These are phyloP conservation scores for Conus betulinus DNA, from an alignment of 1,140 invertebrate species.

Conservation along the genomic window DNA sequence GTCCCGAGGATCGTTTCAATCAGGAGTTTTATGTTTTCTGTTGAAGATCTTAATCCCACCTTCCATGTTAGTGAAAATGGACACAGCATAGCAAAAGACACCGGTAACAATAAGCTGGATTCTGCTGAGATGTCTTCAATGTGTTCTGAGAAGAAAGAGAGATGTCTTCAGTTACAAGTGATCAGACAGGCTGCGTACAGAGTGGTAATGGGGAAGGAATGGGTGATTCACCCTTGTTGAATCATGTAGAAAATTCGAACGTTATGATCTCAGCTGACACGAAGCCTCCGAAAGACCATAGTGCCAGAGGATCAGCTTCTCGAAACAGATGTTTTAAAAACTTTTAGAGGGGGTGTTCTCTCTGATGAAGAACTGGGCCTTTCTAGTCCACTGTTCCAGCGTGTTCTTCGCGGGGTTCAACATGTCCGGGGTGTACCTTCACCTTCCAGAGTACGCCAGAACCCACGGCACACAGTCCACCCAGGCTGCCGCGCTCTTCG, in stretches of 20 bases:
- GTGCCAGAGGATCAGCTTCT: not conserved
- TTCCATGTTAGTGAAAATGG: not conserved
- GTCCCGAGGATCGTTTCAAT: not conserved
- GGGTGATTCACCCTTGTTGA: not conserved
- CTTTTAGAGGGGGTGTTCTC: not conserved
- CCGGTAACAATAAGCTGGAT: not conserved
- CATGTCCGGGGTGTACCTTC: conserved; percentile 8
- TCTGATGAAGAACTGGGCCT: not conserved
- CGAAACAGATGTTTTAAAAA: not conserved
- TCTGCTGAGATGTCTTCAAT: not conserved
- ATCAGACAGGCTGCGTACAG: not conserved
- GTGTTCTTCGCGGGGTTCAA: not conserved
- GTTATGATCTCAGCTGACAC: not conserved
- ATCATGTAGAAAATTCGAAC: not conserved
- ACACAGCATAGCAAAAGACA: not conserved
- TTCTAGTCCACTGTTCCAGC: not conserved
- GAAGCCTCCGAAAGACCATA: not conserved
- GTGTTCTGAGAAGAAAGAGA: no score
- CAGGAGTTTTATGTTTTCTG: not conserved
- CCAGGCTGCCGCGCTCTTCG: not conserved
- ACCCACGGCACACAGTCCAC: not conserved
- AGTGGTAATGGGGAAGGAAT: not conserved
- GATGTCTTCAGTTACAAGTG: no score
- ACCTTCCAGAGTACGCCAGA: conserved; percentile 1
- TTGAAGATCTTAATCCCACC: no score